Percentiles rank a stretch among this genome's conserved stretches.
phyloP scores from a whole-genome alignment of 1,140 invertebrate genomes.

The Aphaenogaster ashmeadi region DNA sequence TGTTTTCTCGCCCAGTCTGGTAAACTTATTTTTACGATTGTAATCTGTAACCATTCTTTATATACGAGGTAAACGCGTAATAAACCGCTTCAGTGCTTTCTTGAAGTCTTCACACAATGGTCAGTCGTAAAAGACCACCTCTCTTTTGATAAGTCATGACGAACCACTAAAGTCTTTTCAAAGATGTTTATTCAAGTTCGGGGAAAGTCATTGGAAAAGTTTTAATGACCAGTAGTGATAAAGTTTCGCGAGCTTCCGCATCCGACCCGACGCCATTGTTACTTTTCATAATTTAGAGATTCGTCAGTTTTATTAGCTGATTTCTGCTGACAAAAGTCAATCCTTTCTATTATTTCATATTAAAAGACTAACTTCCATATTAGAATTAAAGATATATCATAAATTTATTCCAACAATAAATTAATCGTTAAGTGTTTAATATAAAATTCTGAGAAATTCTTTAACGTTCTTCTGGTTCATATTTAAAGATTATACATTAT shows the following conservation, averaged over 20 bases:
- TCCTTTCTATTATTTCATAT: conserved; percentile 6
- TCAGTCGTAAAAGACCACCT: conserved; percentile 36
- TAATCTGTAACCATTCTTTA: conserved; percentile 59
- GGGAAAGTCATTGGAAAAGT: conserved; percentile 65
- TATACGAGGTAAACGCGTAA: conserved; percentile 58
- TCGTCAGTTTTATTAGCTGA: conserved; percentile 21
- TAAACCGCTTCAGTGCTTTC: conserved; percentile 36
- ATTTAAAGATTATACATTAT: not conserved
- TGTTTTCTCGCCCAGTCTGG: not conserved
- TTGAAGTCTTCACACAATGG: conserved; percentile 53
- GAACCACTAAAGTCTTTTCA: conserved; percentile 52
- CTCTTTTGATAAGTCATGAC: conserved; percentile 48
- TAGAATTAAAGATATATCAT: not conserved
- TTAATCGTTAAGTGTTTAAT: not conserved
- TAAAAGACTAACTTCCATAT: not conserved
- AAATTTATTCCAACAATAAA: not conserved
- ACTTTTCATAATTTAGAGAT: conserved; percentile 62
- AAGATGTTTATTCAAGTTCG: conserved; percentile 70
- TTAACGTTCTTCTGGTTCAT: not conserved
- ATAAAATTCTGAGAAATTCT: not conserved
- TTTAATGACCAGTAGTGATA: conserved; percentile 70
- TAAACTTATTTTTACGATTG: conserved; percentile 19
- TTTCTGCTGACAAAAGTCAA: not conserved
- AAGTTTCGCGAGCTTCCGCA: conserved; percentile 61
- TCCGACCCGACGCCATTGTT: conserved; percentile 28